Conservation (phyloP, 1,140 invertebrate species). For the Hylyphantes graminicola region DNA sequence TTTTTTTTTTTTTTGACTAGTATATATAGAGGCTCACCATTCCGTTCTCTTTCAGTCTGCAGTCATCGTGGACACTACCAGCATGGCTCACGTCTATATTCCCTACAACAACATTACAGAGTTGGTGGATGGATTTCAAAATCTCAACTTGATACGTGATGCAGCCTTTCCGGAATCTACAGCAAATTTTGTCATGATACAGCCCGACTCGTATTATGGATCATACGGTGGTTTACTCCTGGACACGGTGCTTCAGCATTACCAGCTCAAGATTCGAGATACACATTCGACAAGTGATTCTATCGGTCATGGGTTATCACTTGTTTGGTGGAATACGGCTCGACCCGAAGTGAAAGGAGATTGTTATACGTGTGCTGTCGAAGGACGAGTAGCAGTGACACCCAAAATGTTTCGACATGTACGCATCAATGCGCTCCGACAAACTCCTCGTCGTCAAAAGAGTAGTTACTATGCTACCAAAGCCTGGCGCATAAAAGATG, state of each 20-base stretch:
- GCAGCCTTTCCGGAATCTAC: background rate
- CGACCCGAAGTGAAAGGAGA: background rate
- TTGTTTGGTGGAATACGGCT: slow-evolving; percentile 4
- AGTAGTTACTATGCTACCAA: background rate
- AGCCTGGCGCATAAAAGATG: background rate
- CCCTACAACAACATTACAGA: background rate
- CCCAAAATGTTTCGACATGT: background rate
- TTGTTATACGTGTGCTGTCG: background rate
- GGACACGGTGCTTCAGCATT: background rate
- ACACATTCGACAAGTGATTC: background rate
- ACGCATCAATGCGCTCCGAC: background rate
- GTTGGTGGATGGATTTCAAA: background rate
- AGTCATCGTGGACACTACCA: background rate
- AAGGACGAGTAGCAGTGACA: background rate
- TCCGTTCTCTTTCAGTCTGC: too few species aligned
- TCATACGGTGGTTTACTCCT: background rate
- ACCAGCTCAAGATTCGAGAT: background rate
- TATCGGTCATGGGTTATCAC: background rate
- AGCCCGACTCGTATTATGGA: background rate
- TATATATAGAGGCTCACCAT: too few species aligned
- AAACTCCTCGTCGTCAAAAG: background rate
- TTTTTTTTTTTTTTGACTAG: too few species aligned
- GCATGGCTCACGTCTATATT: background rate
- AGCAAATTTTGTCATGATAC: background rate
- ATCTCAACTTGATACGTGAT: background rate